phyloP scores from a whole-genome alignment of 2,797 vertebrate genomes.

The Enteromius afrohamiltoni region DNA sequence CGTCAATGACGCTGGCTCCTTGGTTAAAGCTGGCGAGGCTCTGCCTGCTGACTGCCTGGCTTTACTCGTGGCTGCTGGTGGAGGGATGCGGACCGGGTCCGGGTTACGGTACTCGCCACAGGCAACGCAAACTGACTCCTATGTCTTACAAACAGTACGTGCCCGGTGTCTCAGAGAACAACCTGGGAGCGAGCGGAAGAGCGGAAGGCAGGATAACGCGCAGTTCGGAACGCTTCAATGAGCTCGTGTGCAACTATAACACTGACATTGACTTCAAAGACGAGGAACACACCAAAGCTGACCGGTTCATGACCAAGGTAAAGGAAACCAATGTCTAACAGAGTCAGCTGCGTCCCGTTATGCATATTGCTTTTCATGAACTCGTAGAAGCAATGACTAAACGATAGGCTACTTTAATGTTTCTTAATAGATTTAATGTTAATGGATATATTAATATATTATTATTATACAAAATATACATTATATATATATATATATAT shows the following conservation, averaged over 20 bases:
- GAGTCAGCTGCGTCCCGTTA: conserved; percentile 1
- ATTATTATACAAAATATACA: background rate
- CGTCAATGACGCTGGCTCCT: conserved; percentile 78
- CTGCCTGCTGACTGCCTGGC: conserved; percentile 78
- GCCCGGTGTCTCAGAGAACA: conserved; percentile 93
- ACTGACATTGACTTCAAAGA: conserved; percentile 97
- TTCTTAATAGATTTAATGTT: background rate
- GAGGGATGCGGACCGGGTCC: conserved; percentile 92
- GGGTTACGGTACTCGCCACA: conserved; percentile 81
- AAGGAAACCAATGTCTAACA: conserved; percentile 59
- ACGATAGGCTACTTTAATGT: background rate
- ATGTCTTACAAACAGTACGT: conserved; percentile 94
- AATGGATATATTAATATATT: background rate
- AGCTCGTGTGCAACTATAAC: conserved; percentile 96
- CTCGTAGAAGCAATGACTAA: background rate
- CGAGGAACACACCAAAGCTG: conserved; percentile 93
- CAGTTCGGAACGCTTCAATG: conserved; percentile 90
- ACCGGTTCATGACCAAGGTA: conserved; percentile 98
- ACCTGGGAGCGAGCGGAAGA: conserved; percentile 92
- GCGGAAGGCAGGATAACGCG: conserved; percentile 91
- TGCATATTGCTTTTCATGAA: background rate
- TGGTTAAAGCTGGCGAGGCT: conserved; percentile 76
- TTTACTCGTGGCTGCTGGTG: conserved; percentile 73
- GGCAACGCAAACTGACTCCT: conserved; percentile 85
- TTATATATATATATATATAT: background rate